Base-by-base conservation (phyloP, 2,113 vertebrate genomes). In the Cryptotis parvus region DNA sequence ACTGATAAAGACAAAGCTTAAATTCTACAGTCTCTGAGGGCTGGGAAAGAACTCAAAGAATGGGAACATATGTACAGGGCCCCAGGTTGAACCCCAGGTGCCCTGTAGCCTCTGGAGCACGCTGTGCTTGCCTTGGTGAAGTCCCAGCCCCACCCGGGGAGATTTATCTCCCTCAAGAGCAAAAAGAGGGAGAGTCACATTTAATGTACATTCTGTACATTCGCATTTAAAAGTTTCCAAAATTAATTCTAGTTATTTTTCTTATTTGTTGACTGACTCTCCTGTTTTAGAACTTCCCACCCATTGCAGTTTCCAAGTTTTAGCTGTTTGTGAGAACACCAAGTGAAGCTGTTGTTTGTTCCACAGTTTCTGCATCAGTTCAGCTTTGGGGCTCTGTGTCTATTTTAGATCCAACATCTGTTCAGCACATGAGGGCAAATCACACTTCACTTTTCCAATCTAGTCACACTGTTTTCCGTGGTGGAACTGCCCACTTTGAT, bases 401-500 rank as follows among this genome's bases (percentile, higher is more conserved):
- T 93, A 74, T 77, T 82, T 85, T 43, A n/a, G 8, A 10, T 66
- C 69, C n/a, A 73, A 14, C 94, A 78, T 61, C 41, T 27, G 93
- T 79, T 96, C 0, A 0, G 65, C 85, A 80, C 69, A 65, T 0
- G 0, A 79, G 27, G 69, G 83, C 33, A 24, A 92, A 70, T 3
- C 0, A 1, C n/a, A 69, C 84, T 8, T 8, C n/a, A 81, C 20
- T 74, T 77, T 91, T 93, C 92, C 86, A 89, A 0, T 9, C 81
- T 69, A 33, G 26, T 95, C 95, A 94, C 93, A 73, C 69, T 92
- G 95, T 43, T 55, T 27, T 90, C 87, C 94, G 76, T 88, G 95
- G 33, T 58, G 78, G 69, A 91, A 81, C 74, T 82, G 85, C 29
- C 41, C 55, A 81, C 58, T 89, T 63, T 87, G 49, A 91, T 84